Conservation (phyloP, 2,888 invertebrate species). For the Leucophora obtusa region DNA sequence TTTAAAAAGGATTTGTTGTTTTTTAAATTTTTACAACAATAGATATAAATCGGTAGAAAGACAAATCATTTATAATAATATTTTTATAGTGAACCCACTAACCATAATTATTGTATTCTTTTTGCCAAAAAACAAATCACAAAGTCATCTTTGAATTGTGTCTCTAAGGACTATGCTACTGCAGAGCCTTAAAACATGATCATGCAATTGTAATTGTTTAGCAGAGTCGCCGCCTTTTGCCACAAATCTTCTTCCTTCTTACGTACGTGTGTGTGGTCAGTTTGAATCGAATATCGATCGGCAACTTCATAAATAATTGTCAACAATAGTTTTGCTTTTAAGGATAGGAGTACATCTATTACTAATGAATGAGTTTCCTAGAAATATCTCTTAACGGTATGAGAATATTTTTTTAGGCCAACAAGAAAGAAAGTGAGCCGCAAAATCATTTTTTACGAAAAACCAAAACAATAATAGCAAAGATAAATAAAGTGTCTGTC, state of each 20-base stretch:
- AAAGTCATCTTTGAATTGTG: conserved; percentile 47
- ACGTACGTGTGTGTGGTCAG: conserved; percentile 25
- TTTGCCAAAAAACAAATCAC: conserved; percentile 35
- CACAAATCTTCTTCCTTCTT: conserved; percentile 5
- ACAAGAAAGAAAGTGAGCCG: conserved; percentile 14
- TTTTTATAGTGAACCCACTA: conserved; percentile 46
- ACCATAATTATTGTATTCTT: conserved; percentile 3
- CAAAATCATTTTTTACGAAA: neutral
- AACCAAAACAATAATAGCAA: neutral
- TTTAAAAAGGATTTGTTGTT: conserved; percentile 33
- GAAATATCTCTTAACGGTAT: conserved; percentile 25
- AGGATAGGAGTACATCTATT: too few species aligned
- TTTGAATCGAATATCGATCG: conserved; percentile 31
- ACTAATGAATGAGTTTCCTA: conserved; percentile 50
- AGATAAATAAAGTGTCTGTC: neutral
- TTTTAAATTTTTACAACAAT: neutral
- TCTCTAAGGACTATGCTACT: conserved; percentile 6
- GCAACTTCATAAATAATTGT: conserved; percentile 57
- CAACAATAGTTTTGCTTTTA: conserved; percentile 41
- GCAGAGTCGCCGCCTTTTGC: conserved; percentile 15
- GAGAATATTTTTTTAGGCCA: conserved; percentile 51
- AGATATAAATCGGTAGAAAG: conserved; percentile 1
- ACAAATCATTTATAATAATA: conserved; percentile 30
- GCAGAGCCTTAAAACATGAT: conserved; percentile 4
- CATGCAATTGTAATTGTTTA: neutral